A percentile compares a stretch with the other conserved stretches of the same genome.
Evolutionary conservation across 2,797 vertebrate species (phyloP).

Genomic region (Cheirogaleus major): DNA sequence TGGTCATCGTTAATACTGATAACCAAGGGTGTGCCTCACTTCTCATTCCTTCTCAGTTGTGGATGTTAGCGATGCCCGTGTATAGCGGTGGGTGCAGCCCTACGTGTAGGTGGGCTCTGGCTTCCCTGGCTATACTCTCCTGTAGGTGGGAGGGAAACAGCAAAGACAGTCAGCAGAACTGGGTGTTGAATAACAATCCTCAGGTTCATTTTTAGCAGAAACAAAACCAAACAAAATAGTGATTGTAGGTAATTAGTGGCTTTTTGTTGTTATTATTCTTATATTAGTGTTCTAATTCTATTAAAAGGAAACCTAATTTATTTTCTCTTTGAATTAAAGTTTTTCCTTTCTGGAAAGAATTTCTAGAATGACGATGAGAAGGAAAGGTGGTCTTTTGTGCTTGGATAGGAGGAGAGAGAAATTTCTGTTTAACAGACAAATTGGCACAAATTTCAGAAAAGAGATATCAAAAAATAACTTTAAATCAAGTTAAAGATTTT

Average conservation of each 20-base stretch:
- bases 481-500: background rate
- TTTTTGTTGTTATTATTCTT: background rate
- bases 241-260: background rate
- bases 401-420: background rate
- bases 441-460: background rate
- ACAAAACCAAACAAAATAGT: background rate
- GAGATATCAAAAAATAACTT: background rate
- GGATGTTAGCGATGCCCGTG: background rate
- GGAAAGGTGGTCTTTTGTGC: background rate
- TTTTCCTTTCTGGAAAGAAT: slow-evolving; percentile 3
- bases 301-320: background rate
- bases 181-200: background rate
- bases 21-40: background rate
- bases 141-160: background rate
- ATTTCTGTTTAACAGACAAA: background rate
- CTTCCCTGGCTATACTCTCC: background rate
- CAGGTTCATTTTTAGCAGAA: background rate
- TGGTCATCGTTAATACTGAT: background rate
- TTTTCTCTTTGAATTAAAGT: slow-evolving; percentile 14
- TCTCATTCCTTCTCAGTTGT: background rate
- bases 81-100: background rate
- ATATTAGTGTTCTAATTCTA: background rate
- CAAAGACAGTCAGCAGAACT: background rate
- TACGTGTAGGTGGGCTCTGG: rapidly evolving
- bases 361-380: background rate